These are phyloP conservation scores for Coccyzus lansbergi DNA, from an alignment of 2,797 vertebrate genomes.

Conservation along the genomic window DNA sequence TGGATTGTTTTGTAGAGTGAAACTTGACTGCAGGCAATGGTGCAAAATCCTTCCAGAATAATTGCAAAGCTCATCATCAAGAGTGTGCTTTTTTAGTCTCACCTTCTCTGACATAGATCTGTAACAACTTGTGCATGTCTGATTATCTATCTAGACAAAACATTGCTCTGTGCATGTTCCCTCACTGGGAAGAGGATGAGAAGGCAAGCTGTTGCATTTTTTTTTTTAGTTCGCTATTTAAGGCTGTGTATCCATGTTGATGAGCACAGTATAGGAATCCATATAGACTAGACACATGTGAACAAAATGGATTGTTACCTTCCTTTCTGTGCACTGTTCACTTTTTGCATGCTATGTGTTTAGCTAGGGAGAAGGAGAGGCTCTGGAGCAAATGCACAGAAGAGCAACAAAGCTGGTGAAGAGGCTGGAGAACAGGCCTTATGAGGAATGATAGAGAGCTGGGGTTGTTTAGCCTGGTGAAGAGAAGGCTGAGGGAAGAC, in stretches of 20 bases:
- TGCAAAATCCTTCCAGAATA: neutral
- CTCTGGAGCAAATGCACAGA: too few species aligned
- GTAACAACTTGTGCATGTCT: conserved; percentile 16
- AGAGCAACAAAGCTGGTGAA: too few species aligned
- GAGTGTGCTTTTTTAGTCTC: neutral
- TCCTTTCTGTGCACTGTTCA: neutral
- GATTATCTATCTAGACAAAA: conserved; percentile 47
- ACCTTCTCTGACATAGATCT: conserved; percentile 14
- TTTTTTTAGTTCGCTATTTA: conserved; percentile 10
- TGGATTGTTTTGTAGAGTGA: neutral
- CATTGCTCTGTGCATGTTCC: conserved; percentile 17
- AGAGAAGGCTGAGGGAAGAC: too few species aligned
- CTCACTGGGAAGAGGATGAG: conserved; percentile 19
- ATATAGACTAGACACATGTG: neutral
- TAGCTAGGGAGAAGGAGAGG: neutral
- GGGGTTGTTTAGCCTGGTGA: too few species aligned
- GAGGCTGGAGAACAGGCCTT: too few species aligned
- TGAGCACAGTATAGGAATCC: neutral
- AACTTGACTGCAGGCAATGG: neutral
- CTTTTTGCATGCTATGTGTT: neutral
- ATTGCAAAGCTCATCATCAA: neutral
- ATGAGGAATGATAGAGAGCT: too few species aligned
- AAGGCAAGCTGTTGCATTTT: conserved; percentile 34
- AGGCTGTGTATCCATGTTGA: neutral
- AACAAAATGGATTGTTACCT: neutral